Percentiles rank a stretch among this genome's conserved stretches.
These are phyloP conservation scores for Labia minor DNA, from an alignment of 2,888 invertebrate species.

Conservation along the genomic window DNA sequence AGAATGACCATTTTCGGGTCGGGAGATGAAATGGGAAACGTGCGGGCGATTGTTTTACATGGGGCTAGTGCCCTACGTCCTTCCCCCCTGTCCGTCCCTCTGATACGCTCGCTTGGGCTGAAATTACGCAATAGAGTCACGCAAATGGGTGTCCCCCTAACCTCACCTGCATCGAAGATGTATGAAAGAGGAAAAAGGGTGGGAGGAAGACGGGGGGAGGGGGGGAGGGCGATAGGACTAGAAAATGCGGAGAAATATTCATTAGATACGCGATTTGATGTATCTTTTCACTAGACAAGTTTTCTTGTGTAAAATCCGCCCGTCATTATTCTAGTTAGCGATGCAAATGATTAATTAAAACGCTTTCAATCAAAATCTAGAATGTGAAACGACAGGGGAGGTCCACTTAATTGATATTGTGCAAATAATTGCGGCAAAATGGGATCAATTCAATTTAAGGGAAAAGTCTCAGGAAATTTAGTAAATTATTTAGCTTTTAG, in stretches of 20 bases:
- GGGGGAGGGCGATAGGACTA: background rate
- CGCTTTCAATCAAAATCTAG: background rate
- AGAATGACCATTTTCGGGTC: no score
- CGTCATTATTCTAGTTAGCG: background rate
- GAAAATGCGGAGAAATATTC: background rate
- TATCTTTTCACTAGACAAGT: background rate
- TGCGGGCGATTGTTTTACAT: no score
- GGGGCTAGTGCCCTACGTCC: no score
- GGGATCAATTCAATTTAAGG: no score
- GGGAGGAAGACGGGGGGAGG: no score
- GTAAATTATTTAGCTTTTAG: no score
- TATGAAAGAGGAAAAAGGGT: no score
- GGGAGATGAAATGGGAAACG: no score
- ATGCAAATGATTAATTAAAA: constrained; percentile 4
- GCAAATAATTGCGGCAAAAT: background rate
- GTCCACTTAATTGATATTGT: background rate
- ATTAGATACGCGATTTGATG: background rate
- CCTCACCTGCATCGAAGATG: no score
- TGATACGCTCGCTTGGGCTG: no score
- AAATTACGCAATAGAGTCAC: constrained; percentile 1
- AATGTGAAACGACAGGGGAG: background rate
- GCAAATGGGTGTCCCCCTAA: background rate
- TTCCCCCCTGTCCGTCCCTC: no score
- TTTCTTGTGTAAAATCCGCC: background rate
- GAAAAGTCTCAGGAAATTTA: no score